Evolutionary conservation across 1,140 invertebrate genomes (phyloP).

Genomic region (Papilio dardanus): DNA sequence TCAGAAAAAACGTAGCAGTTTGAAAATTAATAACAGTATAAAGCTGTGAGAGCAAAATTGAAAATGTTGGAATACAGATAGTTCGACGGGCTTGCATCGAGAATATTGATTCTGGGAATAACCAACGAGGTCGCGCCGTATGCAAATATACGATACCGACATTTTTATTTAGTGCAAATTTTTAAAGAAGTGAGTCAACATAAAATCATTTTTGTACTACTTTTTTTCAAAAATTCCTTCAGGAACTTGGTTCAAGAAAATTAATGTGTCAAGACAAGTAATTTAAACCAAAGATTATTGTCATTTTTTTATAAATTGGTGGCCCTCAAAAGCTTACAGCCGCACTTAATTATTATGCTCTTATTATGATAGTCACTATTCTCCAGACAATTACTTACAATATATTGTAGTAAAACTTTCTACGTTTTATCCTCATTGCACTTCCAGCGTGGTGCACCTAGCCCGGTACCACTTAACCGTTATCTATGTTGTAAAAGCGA

Average conservation of each 20-base stretch:
- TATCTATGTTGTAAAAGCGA: neutral
- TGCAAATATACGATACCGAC: constrained; percentile 4
- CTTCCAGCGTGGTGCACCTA: neutral
- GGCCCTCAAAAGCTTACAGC: neutral
- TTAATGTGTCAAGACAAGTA: no score
- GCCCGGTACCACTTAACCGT: constrained; percentile 10
- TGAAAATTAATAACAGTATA: neutral
- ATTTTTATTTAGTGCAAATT: neutral
- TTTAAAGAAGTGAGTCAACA: neutral
- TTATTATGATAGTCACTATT: no score
- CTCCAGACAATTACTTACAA: neutral
- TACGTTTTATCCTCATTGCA: neutral
- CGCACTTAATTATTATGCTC: no score
- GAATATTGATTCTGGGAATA: constrained; percentile 25
- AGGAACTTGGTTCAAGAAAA: no score
- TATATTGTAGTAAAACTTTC: neutral
- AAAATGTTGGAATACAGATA: constrained; percentile 6
- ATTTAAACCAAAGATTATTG: no score
- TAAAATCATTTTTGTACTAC: neutral
- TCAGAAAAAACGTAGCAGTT: neutral
- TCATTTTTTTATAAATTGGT: no score
- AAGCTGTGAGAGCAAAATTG: constrained; percentile 2
- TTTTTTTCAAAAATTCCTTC: neutral
- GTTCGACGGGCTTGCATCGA: neutral
- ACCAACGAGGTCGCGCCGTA: constrained; percentile 9